phyloP scores from a whole-genome alignment of 1,140 invertebrate species.

The Tetraneura akinire region DNA sequence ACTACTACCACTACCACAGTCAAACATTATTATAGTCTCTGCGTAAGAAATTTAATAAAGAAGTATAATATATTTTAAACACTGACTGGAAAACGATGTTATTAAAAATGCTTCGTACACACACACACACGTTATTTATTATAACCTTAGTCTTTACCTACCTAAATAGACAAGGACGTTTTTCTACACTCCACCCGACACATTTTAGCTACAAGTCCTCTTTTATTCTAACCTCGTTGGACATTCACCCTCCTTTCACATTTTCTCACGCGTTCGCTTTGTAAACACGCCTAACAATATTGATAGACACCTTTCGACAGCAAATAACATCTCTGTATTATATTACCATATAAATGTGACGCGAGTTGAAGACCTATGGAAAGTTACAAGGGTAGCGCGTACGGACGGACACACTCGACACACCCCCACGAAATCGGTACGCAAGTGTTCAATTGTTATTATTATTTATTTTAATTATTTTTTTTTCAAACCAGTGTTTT shows the following conservation, averaged over 20 bases:
- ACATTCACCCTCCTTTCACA: neutral
- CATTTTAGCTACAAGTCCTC: neutral
- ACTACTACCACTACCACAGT: neutral
- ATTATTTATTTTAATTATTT: slow-evolving; percentile 17
- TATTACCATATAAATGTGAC: neutral
- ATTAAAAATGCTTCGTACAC: slow-evolving; percentile 19
- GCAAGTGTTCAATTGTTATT: slow-evolving; percentile 31
- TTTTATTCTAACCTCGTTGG: neutral
- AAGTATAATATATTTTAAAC: slow-evolving; percentile 38
- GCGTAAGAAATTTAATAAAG: slow-evolving; percentile 37
- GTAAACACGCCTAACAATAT: neutral
- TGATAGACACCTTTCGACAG: slow-evolving; percentile 17
- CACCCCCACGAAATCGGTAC: neutral
- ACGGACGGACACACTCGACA: neutral
- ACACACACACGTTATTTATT: neutral
- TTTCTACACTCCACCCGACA: neutral
- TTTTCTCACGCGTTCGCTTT: neutral
- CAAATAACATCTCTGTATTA: neutral
- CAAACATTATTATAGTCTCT: slow-evolving; percentile 19
- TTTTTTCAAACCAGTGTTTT: neutral
- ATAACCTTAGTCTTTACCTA: neutral
- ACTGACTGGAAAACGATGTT: slow-evolving; percentile 43
- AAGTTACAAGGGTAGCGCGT: neutral
- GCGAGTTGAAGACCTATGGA: neutral
- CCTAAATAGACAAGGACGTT: neutral